These are phyloP conservation scores for Poecilia wingei DNA, from an alignment of 2,797 vertebrate genomes.

Conservation along the genomic window DNA sequence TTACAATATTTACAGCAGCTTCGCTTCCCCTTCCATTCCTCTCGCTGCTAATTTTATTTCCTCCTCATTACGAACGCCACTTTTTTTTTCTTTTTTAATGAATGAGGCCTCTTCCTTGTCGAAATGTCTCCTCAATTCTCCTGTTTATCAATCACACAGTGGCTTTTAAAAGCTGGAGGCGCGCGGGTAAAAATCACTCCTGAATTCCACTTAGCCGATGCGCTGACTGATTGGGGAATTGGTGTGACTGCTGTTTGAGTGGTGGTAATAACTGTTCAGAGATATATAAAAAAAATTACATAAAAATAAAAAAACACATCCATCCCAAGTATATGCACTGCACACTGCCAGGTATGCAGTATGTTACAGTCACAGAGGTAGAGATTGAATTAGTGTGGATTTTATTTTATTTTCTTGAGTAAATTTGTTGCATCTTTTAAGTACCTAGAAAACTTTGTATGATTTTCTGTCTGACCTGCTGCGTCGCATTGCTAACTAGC, in stretches of 20 bases:
- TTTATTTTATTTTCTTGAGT: not conserved
- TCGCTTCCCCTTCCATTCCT: conserved; percentile 64
- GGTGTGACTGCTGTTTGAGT: conserved; percentile 57
- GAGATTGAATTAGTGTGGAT: not conserved
- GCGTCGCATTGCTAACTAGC: conserved; percentile 8
- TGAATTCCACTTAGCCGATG: conserved; percentile 65
- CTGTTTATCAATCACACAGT: conserved; percentile 69
- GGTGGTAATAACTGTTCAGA: conserved; percentile 41
- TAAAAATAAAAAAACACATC: not conserved
- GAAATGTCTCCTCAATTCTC: conserved; percentile 64
- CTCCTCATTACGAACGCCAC: conserved; percentile 70
- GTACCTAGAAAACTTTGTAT: conserved; percentile 9
- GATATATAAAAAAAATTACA: conserved; percentile 1
- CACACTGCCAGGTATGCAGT: not conserved
- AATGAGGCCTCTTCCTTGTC: conserved; percentile 55
- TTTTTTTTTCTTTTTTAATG: conserved; percentile 55
- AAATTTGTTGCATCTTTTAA: not conserved
- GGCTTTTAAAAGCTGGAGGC: conserved; percentile 65
- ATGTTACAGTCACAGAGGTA: not conserved
- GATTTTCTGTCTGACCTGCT: conserved; percentile 30
- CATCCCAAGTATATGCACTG: not conserved
- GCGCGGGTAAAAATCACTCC: conserved; percentile 57
- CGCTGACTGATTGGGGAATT: conserved; percentile 66
- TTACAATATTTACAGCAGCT: conserved; percentile 74
- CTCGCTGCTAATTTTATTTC: conserved; percentile 72